Evolutionary conservation across 2,797 vertebrate species (phyloP), one percentile per base, ranked within the genome.

Genomic region (Anomalospiza imberbis): DNA sequence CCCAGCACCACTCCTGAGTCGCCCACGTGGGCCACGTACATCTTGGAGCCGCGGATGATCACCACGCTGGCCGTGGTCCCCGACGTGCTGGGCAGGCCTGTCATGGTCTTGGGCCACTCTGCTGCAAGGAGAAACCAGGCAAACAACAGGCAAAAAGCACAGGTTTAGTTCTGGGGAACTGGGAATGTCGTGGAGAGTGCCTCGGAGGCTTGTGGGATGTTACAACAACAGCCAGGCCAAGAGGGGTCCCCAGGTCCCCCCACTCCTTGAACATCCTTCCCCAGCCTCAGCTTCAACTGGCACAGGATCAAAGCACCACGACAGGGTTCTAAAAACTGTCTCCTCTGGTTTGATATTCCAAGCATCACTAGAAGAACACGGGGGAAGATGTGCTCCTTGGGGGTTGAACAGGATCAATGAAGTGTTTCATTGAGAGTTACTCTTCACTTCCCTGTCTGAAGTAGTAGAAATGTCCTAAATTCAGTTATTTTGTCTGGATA

Each of bases 31-130:
- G 99, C 99, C 92, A 99, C 99, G 29, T 98, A 99, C 98, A 99
- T 99, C 91, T 98, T 99, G 67, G 98, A 98, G 44, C 99, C 99
- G 0, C 99, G 97, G 93, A 99, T 99, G 63, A 99, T 98, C 17
- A 99, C 99, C 47, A 99, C 98, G 1, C 99, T 99, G 85, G 99
- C 99, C 21, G 99, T 99, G 63, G 99, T 99, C 65, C 99, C 99
- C 0, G 99, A 99, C 1, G 99, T 99, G 97, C 99, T 99, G 1
- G 99, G 99, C 53, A 99, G 98, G 24, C 99, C 99, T 0, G 99
- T 99, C 68, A 99, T 98, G 3, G 99, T 99, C 97, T 99, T 99
- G 10, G 99, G 99, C 99, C 99, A 99, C 94, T 99, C 99, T 61
- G 99, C 99, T 99, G 94, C 91, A 96, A 81, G 58, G 47, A 55